phyloP scores from a whole-genome alignment of 2,888 invertebrate genomes.

The Synanthedon tipuliformis region DNA sequence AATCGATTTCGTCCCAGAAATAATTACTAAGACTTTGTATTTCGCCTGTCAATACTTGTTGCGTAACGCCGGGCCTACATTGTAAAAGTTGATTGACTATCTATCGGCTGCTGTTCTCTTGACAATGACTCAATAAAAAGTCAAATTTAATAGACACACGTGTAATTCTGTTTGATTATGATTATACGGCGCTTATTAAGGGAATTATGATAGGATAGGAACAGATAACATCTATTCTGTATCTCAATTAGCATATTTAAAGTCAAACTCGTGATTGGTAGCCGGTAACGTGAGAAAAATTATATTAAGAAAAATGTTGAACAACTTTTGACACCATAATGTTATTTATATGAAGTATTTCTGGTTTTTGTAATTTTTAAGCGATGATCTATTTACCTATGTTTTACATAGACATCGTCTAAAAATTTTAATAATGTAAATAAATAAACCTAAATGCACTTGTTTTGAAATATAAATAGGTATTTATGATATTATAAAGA shows the following conservation, averaged over 20 bases:
- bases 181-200: slow-evolving; percentile 52
- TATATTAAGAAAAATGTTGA: slow-evolving; percentile 6
- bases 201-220: slow-evolving; percentile 49
- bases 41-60: not conserved
- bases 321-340: slow-evolving; percentile 12
- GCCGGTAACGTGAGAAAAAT: slow-evolving; percentile 27
- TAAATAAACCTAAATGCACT: no score
- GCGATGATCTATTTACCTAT: no score
- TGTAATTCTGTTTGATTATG: slow-evolving; percentile 58
- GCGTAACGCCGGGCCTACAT: not conserved
- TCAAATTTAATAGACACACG: slow-evolving; percentile 32
- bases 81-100: slow-evolving; percentile 42
- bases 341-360: not conserved
- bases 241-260: slow-evolving; percentile 36
- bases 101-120: slow-evolving; percentile 7
- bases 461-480: no score
- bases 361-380: no score
- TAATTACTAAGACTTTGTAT: slow-evolving; percentile 39
- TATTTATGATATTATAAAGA: no score
- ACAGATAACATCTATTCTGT: slow-evolving; percentile 39
- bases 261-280: slow-evolving; percentile 17
- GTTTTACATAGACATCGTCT: no score
- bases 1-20: slow-evolving; percentile 22
- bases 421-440: no score
- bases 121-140: slow-evolving; percentile 38